Evolutionary conservation across 2,888 invertebrate genomes (phyloP).

Genomic region (Cheilosia urbana): DNA sequence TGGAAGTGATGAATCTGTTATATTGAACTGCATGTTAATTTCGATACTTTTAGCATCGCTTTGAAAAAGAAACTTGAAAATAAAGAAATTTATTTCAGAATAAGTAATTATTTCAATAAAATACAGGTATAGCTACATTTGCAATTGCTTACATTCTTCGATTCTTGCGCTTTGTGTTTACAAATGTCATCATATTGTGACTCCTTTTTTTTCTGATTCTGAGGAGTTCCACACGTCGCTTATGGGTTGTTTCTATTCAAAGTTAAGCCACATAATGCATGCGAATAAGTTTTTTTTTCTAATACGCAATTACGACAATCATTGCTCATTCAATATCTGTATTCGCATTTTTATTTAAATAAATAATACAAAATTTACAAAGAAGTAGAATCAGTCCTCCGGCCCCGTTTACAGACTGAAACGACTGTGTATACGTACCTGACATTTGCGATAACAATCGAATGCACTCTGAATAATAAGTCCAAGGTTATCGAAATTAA

Average conservation of each 20-base stretch:
- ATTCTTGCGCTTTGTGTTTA: too few relatives aligned
- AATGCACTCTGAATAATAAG: slow-evolving; percentile 49
- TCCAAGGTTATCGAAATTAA: slow-evolving; percentile 41
- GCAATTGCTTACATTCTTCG: too few relatives aligned
- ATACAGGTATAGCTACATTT: too few relatives aligned
- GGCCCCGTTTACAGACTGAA: not conserved
- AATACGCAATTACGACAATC: not conserved
- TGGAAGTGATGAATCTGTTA: too few relatives aligned
- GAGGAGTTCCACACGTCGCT: not conserved
- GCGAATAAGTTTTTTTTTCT: not conserved
- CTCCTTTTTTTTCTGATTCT: too few relatives aligned
- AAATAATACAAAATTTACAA: not conserved
- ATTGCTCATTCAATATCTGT: not conserved
- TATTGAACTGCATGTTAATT: too few relatives aligned
- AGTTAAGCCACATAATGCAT: not conserved
- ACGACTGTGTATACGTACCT: not conserved
- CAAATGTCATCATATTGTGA: too few relatives aligned
- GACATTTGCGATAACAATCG: slow-evolving; percentile 35
- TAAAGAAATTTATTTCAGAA: too few relatives aligned
- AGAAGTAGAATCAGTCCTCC: not conserved
- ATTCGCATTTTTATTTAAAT: not conserved
- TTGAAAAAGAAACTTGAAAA: too few relatives aligned
- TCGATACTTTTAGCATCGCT: too few relatives aligned
- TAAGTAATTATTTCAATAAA: too few relatives aligned
- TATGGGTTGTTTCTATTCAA: not conserved